These are phyloP conservation scores for Cassiopea xamachana DNA, from an alignment of 30 jellyfish, hydroid and myxozoan genomes.

Conservation along the genomic window DNA sequence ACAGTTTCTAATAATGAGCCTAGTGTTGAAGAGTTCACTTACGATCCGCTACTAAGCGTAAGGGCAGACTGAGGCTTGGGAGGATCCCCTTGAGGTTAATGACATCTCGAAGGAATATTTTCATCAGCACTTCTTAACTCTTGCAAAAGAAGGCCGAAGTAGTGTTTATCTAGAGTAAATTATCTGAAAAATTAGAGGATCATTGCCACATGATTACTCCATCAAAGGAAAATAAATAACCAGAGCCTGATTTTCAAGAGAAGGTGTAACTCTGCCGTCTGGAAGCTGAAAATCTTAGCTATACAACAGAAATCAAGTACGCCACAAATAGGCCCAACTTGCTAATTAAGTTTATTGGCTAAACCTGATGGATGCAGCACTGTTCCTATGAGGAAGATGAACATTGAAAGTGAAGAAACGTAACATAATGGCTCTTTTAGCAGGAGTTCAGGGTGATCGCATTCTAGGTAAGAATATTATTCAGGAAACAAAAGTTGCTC, in stretches of 20 bases:
- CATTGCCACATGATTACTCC: neutral
- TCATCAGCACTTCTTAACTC: neutral
- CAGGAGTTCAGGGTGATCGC: conserved; percentile 59
- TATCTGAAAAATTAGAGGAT: neutral
- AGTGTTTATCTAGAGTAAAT: neutral
- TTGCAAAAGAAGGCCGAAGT: neutral
- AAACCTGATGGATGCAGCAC: neutral
- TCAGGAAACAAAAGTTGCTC: neutral
- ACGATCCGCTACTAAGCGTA: too few relatives aligned
- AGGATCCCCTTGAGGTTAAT: neutral
- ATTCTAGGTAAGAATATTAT: conserved; percentile 48
- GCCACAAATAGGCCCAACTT: conserved; percentile 12
- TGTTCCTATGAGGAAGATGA: neutral
- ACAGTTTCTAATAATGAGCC: too few relatives aligned
- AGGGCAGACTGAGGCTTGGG: neutral
- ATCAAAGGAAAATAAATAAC: neutral
- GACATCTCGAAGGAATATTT: neutral
- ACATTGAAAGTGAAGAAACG: conserved; percentile 2
- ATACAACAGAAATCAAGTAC: neutral
- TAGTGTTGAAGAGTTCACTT: too few relatives aligned
- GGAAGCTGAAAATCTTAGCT: neutral
- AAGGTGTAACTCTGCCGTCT: neutral
- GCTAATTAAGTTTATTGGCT: neutral
- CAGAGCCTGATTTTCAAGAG: neutral
- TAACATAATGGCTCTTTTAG: conserved; percentile 31